These are phyloP conservation scores for Scolopax mira DNA, from an alignment of 2,113 vertebrate genomes.

Conservation along the genomic window DNA sequence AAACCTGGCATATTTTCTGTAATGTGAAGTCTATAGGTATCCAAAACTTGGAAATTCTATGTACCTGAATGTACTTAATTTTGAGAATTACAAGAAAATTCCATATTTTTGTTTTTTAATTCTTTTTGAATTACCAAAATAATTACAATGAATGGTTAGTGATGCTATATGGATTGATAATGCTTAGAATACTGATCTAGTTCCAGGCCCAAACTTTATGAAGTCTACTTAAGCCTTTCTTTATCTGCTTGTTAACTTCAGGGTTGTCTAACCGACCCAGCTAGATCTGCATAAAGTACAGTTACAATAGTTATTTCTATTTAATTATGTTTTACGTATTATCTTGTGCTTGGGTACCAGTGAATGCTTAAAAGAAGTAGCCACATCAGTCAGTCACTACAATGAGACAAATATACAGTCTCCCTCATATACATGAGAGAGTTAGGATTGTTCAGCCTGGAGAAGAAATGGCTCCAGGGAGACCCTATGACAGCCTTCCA, in stretches of 20 bases:
- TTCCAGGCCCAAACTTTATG: neutral
- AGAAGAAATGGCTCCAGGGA: neutral
- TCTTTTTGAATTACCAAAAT: neutral
- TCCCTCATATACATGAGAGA: neutral
- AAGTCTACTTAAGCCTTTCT: neutral
- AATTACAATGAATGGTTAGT: neutral
- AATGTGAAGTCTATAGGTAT: neutral
- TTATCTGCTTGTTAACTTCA: neutral
- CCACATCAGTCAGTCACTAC: neutral
- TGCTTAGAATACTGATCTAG: neutral
- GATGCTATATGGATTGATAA: neutral
- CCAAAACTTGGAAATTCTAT: neutral
- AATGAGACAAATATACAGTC: neutral
- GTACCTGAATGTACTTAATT: neutral
- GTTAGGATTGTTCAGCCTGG: neutral
- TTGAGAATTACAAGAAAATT: neutral
- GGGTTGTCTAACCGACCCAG: neutral
- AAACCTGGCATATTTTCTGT: neutral
- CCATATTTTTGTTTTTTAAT: neutral
- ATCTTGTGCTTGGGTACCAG: neutral
- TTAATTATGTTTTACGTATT: neutral
- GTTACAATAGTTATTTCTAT: neutral
- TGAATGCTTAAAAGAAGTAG: neutral
- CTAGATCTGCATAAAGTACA: neutral
- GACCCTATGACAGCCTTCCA: neutral